Evolutionary conservation across 1,140 invertebrate genomes (phyloP).

Genomic region (Aphaenogaster floridana): DNA sequence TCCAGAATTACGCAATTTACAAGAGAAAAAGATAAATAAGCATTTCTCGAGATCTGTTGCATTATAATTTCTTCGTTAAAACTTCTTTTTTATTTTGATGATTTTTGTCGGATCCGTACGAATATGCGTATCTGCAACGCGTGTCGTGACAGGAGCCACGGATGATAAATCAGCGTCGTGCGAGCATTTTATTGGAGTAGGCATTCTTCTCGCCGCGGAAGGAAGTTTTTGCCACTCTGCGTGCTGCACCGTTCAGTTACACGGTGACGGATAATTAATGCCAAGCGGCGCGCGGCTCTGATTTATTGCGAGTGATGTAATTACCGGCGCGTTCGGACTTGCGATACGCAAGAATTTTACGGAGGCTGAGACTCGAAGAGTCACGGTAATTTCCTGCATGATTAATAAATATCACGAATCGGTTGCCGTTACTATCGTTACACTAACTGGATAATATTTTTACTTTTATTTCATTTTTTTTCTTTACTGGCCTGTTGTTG

Average conservation of each 20-base stretch:
- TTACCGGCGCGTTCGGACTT: conserved; percentile 16
- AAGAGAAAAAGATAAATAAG: neutral
- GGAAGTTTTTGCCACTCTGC: conserved; percentile 44
- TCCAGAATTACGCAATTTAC: neutral
- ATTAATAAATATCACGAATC: conserved; percentile 38
- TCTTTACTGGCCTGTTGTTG: neutral
- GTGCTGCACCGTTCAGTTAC: conserved; percentile 20
- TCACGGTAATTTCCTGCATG: conserved; percentile 20
- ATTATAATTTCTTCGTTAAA: neutral
- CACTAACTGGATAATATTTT: neutral
- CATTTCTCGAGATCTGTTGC: neutral
- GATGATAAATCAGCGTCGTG: conserved; percentile 33
- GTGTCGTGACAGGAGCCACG: neutral
- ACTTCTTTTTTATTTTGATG: neutral
- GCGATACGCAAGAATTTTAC: conserved; percentile 20
- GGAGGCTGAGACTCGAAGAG: neutral
- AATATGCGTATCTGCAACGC: neutral
- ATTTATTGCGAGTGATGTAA: conserved; percentile 61
- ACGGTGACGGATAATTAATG: conserved; percentile 58
- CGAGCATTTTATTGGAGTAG: conserved; percentile 31
- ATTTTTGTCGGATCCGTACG: neutral
- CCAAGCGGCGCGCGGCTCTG: conserved; percentile 16
- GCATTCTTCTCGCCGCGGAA: conserved; percentile 35
- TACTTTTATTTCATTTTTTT: neutral
- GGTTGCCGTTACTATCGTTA: neutral